phyloP scores from a whole-genome alignment of 2,888 invertebrate genomes.

The Aproaerema taeniolella region DNA sequence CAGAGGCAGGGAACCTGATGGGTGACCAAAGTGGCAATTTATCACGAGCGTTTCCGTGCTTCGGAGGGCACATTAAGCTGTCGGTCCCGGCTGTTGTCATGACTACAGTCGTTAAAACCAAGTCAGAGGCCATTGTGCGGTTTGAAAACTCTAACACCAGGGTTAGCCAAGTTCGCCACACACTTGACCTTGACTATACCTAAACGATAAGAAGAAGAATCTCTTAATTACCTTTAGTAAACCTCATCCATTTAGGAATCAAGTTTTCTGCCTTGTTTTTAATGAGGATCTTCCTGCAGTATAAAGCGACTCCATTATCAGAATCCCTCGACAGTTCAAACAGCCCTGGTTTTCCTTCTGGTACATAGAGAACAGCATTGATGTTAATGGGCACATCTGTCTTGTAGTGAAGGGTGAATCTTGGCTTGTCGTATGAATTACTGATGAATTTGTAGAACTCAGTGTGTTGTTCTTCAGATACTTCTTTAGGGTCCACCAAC shows the following conservation, averaged over 20 bases:
- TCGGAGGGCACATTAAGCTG: no score
- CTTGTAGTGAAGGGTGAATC: slow-evolving; percentile 94
- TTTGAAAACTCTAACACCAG: no score
- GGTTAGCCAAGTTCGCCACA: no score
- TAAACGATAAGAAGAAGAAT: not conserved
- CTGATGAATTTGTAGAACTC: slow-evolving; percentile 95
- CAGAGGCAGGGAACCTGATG: no score
- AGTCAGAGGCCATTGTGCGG: no score
- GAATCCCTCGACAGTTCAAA: slow-evolving; percentile 94
- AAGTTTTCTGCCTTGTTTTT: slow-evolving; percentile 94
- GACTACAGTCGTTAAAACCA: no score
- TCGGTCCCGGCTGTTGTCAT: no score
- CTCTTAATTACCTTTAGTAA: slow-evolving; percentile 93
- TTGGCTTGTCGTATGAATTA: slow-evolving; percentile 91
- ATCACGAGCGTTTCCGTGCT: no score
- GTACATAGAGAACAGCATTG: slow-evolving; percentile 93
- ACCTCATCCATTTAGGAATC: slow-evolving; percentile 95
- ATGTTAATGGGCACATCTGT: slow-evolving; percentile 95
- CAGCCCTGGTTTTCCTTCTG: slow-evolving; percentile 93
- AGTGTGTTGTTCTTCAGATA: slow-evolving; percentile 90
- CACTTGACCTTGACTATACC: no score
- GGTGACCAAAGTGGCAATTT: no score
- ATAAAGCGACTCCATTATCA: slow-evolving; percentile 91
- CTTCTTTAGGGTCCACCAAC: slow-evolving; percentile 93
- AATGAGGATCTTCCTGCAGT: slow-evolving; percentile 94